These are phyloP conservation scores for Phania funesta DNA, from an alignment of 2,888 invertebrate species.

Conservation along the genomic window DNA sequence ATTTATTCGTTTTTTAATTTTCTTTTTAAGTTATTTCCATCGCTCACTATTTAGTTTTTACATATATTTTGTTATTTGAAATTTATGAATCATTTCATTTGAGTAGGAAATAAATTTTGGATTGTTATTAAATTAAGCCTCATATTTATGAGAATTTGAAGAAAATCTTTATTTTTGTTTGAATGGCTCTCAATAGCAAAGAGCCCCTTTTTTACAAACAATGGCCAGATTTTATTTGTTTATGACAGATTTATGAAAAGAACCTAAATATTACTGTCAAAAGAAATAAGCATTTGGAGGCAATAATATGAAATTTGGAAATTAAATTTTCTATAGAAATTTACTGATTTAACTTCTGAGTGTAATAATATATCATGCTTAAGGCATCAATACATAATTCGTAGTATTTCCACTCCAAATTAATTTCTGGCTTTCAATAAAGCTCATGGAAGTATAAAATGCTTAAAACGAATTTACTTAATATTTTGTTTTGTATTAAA, in stretches of 20 bases:
- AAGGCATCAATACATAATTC: no score
- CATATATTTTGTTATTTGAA: background rate
- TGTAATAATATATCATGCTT: no score
- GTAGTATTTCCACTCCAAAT: no score
- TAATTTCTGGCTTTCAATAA: no score
- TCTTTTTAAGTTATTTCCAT: background rate
- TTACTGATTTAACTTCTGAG: no score
- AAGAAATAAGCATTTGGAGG: no score
- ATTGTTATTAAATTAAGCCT: slow-evolving; percentile 60
- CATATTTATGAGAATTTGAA: slow-evolving; percentile 53
- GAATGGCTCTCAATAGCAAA: slow-evolving; percentile 15
- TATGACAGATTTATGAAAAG: slow-evolving; percentile 54
- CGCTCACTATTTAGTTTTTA: background rate
- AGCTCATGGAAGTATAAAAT: no score
- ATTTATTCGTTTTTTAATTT: slow-evolving; percentile 19
- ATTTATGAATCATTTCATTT: slow-evolving; percentile 54
- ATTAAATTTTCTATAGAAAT: no score
- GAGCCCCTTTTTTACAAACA: background rate
- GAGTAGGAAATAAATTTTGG: slow-evolving; percentile 56
- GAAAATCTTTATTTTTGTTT: slow-evolving; percentile 24
- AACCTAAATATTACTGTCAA: background rate
- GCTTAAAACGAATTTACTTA: no score
- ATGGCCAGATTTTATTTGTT: slow-evolving; percentile 13
- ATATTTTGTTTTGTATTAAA: no score
- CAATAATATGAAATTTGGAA: background rate